These are phyloP conservation scores for Steinernema hermaphroditum DNA, from an alignment of 2,888 invertebrate species.

Conservation along the genomic window DNA sequence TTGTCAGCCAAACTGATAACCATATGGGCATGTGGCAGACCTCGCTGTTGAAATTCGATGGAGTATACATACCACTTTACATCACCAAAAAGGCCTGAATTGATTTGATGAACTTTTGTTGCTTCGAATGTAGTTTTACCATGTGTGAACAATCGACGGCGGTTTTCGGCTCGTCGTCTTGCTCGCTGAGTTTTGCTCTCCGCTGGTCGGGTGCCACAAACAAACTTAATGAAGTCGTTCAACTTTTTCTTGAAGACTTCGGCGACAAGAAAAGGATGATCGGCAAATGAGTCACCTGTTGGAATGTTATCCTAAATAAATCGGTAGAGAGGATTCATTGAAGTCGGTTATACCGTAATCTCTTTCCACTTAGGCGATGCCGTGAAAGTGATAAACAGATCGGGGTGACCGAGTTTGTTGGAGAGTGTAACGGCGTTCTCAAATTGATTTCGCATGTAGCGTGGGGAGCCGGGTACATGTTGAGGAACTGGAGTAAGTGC, in stretches of 20 bases:
- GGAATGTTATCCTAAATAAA: slow-evolving; percentile 18
- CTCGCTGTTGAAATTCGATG: neutral
- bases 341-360: neutral
- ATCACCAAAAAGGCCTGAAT: neutral
- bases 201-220: neutral
- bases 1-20: neutral
- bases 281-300: neutral
- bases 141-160: neutral
- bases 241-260: slow-evolving; percentile 20
- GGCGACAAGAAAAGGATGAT: neutral
- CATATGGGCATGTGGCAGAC: neutral
- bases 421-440: neutral
- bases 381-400: slow-evolving; percentile 14
- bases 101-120: too few species aligned
- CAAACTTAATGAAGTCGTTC: neutral
- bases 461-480: slow-evolving; percentile 10
- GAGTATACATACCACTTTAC: neutral
- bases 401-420: slow-evolving; percentile 1
- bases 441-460: neutral
- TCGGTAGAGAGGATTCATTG: neutral
- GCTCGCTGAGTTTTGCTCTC: neutral
- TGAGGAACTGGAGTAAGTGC: slow-evolving; percentile 5
- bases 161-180: neutral
- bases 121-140: neutral
- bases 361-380: slow-evolving; percentile 9